Base-by-base conservation (phyloP, 2,113 vertebrate genomes). In the Galeopterus variegatus region DNA sequence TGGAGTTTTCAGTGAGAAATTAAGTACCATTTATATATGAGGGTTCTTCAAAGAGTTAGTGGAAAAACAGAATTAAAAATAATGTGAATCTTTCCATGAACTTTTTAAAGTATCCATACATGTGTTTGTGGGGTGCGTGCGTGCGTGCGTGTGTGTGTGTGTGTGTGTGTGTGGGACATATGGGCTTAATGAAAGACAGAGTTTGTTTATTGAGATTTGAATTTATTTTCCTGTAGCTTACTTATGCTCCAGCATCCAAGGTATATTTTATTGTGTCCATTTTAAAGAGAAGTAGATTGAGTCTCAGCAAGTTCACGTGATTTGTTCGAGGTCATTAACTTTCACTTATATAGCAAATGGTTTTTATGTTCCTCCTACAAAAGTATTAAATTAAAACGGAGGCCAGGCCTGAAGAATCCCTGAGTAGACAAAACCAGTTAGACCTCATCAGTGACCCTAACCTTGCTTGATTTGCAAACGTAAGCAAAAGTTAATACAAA, bases 231-330 rank as follows among this genome's bases (percentile, higher is more conserved):
- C 8, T 48, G 82, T 87, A 76, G 54, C 6, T 85, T 26, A 56
- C 14, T 41, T 26, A 50, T 5, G 13, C 23, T 21, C 14, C 48
- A 81, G 24, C 13, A 76, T 73, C 18, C 41, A 28, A 77, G 36
- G 4, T 75, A 50, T 21, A 6, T 33, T 95, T 73, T 23, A 58
- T 52, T 76, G 17, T 15, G 15, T 14, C 80, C 65, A 50, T 88
- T 88, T 88, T 88, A 84, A 93, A 90, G 18, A 70, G 24, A 93
- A 84, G n/a, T 15, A 73, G 33, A 62, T 26, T 36, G 26, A 88
- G 28, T 56, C 11, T 90, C 18, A 21, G 19, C 3, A 67, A 50
- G 15, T 69, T 62, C 62, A 69, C 90, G 24, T 23, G 8, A 82
- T 50, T 45, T 54, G 9, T 45, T 89, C 18, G 67, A 73, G 23